Base-by-base conservation (phyloP, 2,888 invertebrate species). In the Trichogramma dendrolimi region DNA sequence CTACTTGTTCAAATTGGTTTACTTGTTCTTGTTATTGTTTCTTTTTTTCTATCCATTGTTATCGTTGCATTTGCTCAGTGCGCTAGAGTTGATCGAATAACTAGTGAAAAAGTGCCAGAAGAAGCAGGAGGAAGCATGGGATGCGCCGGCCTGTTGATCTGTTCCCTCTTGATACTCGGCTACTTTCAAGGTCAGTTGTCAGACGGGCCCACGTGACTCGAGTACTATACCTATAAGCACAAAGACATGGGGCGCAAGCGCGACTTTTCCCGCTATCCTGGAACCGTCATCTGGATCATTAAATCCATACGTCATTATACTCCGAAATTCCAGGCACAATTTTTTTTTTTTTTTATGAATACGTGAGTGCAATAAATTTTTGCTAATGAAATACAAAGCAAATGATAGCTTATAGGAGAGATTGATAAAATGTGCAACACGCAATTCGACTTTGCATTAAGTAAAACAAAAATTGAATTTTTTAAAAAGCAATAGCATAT, bases 171-270 rank as follows among this genome's bases (percentile, higher is more conserved):
- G 1, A 54, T 65, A 40, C 40, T 66, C 42, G 53, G 62, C 46
- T 60, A 65, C 38, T 49, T 67, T 63, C 64, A 67, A 64, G 67
- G 67, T 67, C 49, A 58, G 67, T 61, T 6, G n/a, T 53, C n/a
- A n/a, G 1, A 11, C 4, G 40, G 46, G 46, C 14, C 27, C 6
- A 8, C 5, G 7, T 38, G 5, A 55, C 11, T 7, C 7, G 14
- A 46, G n/a, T 48, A 5, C 6, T 8, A 6, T 44, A 10, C 46
- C 41, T 14, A 41, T 11, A 6, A 8, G 11, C 42, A 11, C n/a
- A 40, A 6, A 5, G 6, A 39, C 40, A 2, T 4, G 10, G 4
- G 51, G 5, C 6, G n/a, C 8, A 11, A 53, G 42, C 41, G 41
- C 43, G n/a, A n/a, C 38, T 55, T 40, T 47, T 6, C 55, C 27